Evolutionary conservation across 2,113 vertebrate species (phyloP).

Genomic region (Amphiprion ocellaris): DNA sequence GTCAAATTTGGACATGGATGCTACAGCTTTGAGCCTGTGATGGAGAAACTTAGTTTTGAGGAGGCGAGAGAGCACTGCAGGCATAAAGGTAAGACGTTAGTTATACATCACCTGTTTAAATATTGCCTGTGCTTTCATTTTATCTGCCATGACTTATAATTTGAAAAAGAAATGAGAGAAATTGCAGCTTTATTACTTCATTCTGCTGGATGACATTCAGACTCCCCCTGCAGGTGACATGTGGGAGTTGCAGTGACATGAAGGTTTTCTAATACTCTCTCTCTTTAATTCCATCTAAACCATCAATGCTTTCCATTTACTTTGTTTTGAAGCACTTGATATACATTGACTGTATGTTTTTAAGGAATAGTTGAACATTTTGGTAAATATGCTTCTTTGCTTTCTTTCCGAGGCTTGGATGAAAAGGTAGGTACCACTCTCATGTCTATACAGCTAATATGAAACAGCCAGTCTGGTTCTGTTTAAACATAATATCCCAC

Average conservation of each 20-base stretch:
- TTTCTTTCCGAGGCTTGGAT: too few relatives aligned
- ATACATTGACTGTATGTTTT: background rate
- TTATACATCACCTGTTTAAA: background rate
- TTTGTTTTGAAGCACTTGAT: background rate
- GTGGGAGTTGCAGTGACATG: conserved; percentile 4
- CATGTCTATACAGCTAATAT: too few relatives aligned
- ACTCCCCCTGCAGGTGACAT: conserved; percentile 62
- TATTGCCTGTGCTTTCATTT: background rate
- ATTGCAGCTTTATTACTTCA: background rate
- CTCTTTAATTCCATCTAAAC: background rate
- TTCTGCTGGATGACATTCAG: conserved; percentile 5
- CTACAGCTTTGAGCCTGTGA: conserved; percentile 92
- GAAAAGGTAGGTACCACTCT: too few relatives aligned
- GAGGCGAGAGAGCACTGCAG: conserved; percentile 90
- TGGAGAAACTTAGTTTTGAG: conserved; percentile 86
- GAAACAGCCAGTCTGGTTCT: background rate
- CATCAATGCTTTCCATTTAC: background rate
- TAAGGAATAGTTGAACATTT: background rate
- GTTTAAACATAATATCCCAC: background rate
- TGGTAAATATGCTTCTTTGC: background rate
- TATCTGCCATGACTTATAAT: background rate
- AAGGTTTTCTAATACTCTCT: background rate
- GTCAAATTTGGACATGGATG: conserved; percentile 91
- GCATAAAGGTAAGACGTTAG: conserved; percentile 85
- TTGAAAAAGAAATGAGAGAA: background rate